Percentiles rank a stretch among this genome's conserved stretches.
These are phyloP conservation scores for Leptothorax acervorum DNA, from an alignment of 2,888 invertebrate species.

Conservation along the genomic window DNA sequence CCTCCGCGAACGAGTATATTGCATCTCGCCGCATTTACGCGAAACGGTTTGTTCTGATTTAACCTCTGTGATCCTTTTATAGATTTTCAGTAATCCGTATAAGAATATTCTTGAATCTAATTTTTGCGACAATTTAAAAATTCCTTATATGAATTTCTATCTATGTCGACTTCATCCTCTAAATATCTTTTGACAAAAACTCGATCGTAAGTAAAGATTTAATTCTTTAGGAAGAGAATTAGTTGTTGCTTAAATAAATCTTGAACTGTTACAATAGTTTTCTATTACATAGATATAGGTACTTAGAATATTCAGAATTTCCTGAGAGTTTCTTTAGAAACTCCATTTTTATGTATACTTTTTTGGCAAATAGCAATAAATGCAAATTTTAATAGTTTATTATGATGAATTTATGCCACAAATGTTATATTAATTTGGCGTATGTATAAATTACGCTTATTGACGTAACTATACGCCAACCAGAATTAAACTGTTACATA, in stretches of 20 bases:
- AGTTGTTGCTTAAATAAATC: background rate
- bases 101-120: background rate
- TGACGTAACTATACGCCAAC: background rate
- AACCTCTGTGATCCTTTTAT: background rate
- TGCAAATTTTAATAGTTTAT: slow-evolving; percentile 1
- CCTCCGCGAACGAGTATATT: background rate
- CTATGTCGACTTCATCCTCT: background rate
- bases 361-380: background rate
- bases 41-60: background rate
- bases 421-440: background rate
- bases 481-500: background rate
- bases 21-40: background rate
- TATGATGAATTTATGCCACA: background rate
- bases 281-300: background rate
- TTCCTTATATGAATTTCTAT: background rate
- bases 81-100: background rate
- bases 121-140: background rate
- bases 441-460: background rate
- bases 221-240: background rate
- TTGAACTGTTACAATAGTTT: background rate
- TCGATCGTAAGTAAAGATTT: background rate
- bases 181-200: background rate
- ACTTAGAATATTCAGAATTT: background rate
- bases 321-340: background rate
- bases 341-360: background rate